phyloP scores from a whole-genome alignment of 2,113 vertebrate genomes.

The Amphilophus citrinellus region DNA sequence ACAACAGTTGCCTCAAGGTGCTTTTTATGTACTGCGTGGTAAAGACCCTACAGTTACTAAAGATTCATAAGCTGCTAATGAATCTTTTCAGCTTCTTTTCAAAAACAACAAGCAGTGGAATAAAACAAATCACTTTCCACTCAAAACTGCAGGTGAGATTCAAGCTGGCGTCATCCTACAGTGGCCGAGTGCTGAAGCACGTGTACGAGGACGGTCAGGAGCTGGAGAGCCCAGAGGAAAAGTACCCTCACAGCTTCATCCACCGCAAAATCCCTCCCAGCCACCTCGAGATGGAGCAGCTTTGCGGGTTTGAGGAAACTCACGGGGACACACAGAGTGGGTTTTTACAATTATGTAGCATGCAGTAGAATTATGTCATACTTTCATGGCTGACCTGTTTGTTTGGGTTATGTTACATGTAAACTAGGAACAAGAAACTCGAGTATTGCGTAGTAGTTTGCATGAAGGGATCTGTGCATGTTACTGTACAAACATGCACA shows the following conservation, averaged over 20 bases:
- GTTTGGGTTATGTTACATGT: neutral
- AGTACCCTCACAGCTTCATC: slow-evolving; percentile 88
- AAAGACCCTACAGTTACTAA: neutral
- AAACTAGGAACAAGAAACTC: neutral
- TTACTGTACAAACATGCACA: neutral
- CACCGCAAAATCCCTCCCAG: slow-evolving; percentile 84
- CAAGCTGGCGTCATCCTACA: slow-evolving; percentile 93
- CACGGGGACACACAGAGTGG: slow-evolving; percentile 65
- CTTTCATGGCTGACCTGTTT: slow-evolving; percentile 1
- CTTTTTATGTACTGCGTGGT: neutral
- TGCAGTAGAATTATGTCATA: neutral
- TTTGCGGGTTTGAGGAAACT: slow-evolving; percentile 77
- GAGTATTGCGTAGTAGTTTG: neutral
- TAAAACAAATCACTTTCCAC: neutral
- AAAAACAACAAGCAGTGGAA: neutral
- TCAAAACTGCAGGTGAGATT: slow-evolving; percentile 84
- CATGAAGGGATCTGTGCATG: neutral
- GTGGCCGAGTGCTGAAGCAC: slow-evolving; percentile 93
- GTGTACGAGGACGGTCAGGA: slow-evolving; percentile 96
- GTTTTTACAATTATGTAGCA: slow-evolving; percentile 11
- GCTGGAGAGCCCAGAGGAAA: slow-evolving; percentile 90
- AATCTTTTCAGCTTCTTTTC: neutral
- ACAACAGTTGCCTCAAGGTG: neutral
- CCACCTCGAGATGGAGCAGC: slow-evolving; percentile 81
- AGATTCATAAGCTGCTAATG: neutral